These are phyloP conservation scores for Ellobium chinense DNA, from an alignment of 2,888 invertebrate species.

Conservation along the genomic window DNA sequence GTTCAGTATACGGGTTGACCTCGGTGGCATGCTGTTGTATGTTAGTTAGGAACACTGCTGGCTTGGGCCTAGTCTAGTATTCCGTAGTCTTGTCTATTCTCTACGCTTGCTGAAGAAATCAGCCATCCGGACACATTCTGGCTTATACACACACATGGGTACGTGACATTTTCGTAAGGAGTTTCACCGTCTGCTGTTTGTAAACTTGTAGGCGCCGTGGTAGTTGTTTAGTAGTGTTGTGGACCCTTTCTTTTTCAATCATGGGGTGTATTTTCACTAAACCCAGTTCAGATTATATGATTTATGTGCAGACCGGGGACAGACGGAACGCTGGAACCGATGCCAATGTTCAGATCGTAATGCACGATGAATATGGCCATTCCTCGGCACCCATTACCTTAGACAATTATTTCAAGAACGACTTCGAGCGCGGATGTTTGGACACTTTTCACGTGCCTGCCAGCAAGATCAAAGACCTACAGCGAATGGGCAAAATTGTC, in stretches of 20 bases:
- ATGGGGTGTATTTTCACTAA: slow-evolving; percentile 50
- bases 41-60: too few relatives aligned
- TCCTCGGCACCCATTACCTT: slow-evolving; percentile 73
- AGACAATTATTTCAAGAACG: slow-evolving; percentile 75
- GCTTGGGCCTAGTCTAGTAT: too few relatives aligned
- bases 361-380: slow-evolving; percentile 77
- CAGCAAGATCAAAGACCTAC: slow-evolving; percentile 41
- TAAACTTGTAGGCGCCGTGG: too few relatives aligned
- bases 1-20: neutral
- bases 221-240: too few relatives aligned
- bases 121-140: too few relatives aligned
- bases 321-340: slow-evolving; percentile 79
- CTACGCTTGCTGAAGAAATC: too few relatives aligned
- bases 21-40: too few relatives aligned
- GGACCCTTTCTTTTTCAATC: too few relatives aligned
- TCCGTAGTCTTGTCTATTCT: too few relatives aligned
- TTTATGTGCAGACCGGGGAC: slow-evolving; percentile 80
- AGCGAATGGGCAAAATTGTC: slow-evolving; percentile 58
- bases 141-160: too few relatives aligned
- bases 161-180: too few relatives aligned
- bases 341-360: slow-evolving; percentile 78
- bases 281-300: slow-evolving; percentile 55
- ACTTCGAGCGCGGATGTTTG: slow-evolving; percentile 70
- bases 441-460: slow-evolving; percentile 63
- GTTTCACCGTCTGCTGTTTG: too few relatives aligned